Conservation (phyloP, 2,113 vertebrate species). For the Peromyscus maniculatus region DNA sequence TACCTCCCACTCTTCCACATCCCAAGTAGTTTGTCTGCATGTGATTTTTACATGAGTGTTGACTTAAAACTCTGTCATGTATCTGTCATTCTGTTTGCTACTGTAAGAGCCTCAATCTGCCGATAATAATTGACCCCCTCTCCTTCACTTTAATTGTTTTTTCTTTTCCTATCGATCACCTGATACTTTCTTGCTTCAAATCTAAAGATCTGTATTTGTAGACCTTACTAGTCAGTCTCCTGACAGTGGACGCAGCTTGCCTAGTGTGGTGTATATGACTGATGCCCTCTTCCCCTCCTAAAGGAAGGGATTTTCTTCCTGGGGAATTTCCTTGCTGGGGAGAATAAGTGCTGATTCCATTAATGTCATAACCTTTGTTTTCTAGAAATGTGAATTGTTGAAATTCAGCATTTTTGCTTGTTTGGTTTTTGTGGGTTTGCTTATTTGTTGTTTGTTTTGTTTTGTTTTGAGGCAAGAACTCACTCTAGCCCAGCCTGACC, state of each 20-base stretch:
- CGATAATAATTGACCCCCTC: neutral
- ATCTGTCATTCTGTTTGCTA: neutral
- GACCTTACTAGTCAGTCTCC: neutral
- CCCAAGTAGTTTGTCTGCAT: neutral
- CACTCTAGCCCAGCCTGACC: neutral
- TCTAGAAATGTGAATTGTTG: conserved; percentile 3
- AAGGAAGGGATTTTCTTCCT: neutral
- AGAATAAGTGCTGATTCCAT: conserved; percentile 27
- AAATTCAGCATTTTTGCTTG: neutral
- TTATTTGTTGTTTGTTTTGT: neutral
- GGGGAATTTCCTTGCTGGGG: neutral
- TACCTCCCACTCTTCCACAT: neutral
- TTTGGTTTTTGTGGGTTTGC: neutral
- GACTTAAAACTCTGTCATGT: neutral
- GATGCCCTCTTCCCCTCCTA: neutral
- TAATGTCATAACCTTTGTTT: neutral
- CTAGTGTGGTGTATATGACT: neutral
- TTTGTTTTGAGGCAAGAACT: neutral
- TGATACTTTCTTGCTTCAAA: conserved; percentile 18
- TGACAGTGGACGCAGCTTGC: neutral
- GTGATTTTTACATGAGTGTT: neutral
- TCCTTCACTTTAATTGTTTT: conserved; percentile 9
- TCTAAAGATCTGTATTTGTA: neutral
- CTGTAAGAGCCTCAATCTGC: neutral
- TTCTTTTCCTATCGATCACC: conserved; percentile 26